Evolutionary conservation across 1,140 invertebrate genomes (phyloP), one percentile per base, ranked within the genome.

Genomic region (Zaprionus lachaisei): DNA sequence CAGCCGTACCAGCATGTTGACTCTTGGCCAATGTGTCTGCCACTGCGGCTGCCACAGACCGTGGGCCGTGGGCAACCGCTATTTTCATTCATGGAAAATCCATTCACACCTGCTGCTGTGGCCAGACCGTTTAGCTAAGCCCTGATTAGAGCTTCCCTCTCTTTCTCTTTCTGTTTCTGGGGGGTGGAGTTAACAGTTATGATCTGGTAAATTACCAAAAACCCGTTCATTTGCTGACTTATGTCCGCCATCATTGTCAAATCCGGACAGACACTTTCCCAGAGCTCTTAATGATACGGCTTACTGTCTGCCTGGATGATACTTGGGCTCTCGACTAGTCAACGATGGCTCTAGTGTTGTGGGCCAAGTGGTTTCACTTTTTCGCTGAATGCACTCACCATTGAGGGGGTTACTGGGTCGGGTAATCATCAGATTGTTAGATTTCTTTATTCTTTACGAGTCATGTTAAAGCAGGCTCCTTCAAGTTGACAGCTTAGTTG

Each of bases 21-120:
- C 34, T 72, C 22, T 28, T 66, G 38, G 17, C 14, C 67, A 12
- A n/a, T 49, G 38, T 44, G 31, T 34, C 55, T 60, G 62, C 41
- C 15, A 7, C 17, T 61, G 15, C 41, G 34, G 41, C 44, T 60
- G 62, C 41, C 15, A 7, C 17, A 54, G 20, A 34, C 20, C 20
- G 41, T n/a, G 57, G 62, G 55, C 69, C 41, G 37, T 56, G 62
- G 28, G 20, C 51, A 56, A 57, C 57, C 68, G 54, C 44, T 68
- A 65, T 65, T 60, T 84, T 80, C 81, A 87, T 89, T 87, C 84
- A 86, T 31, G 61, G 47, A 75, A 64, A 60, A 31, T 41, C 60
- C 72, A 63, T 71, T 75, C 67, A 70, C 31, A 57, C 70, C 51
- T 57, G 54, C 28, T 26, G 51, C 17, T n/a, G n/a, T n/a, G 3